Conservation (phyloP, 2,888 invertebrate species). For the Caenorhabditis japonica region DNA sequence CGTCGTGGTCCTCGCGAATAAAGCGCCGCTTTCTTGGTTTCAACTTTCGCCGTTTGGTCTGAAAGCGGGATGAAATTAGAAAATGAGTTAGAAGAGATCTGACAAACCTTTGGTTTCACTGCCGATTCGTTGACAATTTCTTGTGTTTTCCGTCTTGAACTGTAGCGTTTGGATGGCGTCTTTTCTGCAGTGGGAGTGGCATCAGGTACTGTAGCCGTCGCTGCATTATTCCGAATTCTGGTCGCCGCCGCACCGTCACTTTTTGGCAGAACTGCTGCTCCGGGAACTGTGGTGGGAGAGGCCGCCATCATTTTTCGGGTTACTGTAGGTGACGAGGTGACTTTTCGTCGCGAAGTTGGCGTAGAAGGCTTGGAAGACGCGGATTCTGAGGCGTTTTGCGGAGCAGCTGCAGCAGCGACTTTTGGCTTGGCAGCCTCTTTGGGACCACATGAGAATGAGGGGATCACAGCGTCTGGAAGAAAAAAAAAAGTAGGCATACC, state of each 20-base stretch:
- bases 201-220: slow-evolving; percentile 19
- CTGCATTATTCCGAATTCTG: slow-evolving; percentile 57
- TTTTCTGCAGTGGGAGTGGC: too few relatives aligned
- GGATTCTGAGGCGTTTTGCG: too few relatives aligned
- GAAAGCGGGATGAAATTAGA: too few relatives aligned
- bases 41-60: slow-evolving; percentile 51
- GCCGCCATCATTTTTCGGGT: slow-evolving; percentile 4
- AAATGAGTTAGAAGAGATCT: neutral
- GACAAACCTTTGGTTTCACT: slow-evolving; percentile 50
- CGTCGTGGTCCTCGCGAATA: slow-evolving; percentile 65
- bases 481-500: neutral
- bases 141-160: slow-evolving; percentile 67
- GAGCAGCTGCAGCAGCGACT: neutral
- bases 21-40: slow-evolving; percentile 59
- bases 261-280: slow-evolving; percentile 33
- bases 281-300: neutral
- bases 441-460: slow-evolving; percentile 39
- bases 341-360: slow-evolving; percentile 27
- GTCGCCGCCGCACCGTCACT: slow-evolving; percentile 67
- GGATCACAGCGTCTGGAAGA: slow-evolving; percentile 40
- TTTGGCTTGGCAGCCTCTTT: slow-evolving; percentile 24
- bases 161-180: slow-evolving; percentile 47
- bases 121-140: slow-evolving; percentile 69
- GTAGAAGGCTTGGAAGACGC: slow-evolving; percentile 38
- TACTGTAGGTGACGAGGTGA: slow-evolving; percentile 14